Conservation (phyloP, 2,888 invertebrate species). For the Hyles lineata region DNA sequence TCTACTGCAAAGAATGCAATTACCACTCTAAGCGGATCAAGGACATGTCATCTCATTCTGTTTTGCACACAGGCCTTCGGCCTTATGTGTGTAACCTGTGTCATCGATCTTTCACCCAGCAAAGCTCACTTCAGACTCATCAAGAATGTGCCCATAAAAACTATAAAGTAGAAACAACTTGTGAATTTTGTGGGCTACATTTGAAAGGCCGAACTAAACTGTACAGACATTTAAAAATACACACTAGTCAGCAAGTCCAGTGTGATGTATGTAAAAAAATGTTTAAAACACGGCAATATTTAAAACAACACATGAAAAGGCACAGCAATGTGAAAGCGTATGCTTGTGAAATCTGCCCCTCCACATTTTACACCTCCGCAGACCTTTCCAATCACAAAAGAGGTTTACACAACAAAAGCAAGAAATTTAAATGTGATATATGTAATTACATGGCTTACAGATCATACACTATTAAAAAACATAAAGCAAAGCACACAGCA, state of each 20-base stretch:
- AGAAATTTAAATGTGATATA: constrained; percentile 57
- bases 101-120: constrained; percentile 59
- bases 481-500: constrained; percentile 57
- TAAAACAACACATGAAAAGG: constrained; percentile 60
- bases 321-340: constrained; percentile 63
- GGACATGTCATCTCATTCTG: constrained; percentile 60
- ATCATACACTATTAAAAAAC: constrained; percentile 50
- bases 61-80: constrained; percentile 64
- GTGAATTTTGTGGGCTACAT: constrained; percentile 68
- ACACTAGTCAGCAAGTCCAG: constrained; percentile 45
- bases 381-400: constrained; percentile 67
- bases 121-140: constrained; percentile 60
- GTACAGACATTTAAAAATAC: constrained; percentile 61
- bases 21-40: constrained; percentile 60
- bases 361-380: constrained; percentile 61
- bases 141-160: constrained; percentile 61
- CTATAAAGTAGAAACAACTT: constrained; percentile 58
- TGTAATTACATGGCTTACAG: constrained; percentile 60
- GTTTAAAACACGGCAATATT: constrained; percentile 48
- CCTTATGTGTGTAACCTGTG: constrained; percentile 65
- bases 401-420: constrained; percentile 54
- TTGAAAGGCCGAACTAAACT: constrained; percentile 59
- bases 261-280: constrained; percentile 61
- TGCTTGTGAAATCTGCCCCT: constrained; percentile 69
- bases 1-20: constrained; percentile 56